Evolutionary conservation across 2,797 vertebrate species (phyloP).

Genomic region (Heterohyrax brucei): DNA sequence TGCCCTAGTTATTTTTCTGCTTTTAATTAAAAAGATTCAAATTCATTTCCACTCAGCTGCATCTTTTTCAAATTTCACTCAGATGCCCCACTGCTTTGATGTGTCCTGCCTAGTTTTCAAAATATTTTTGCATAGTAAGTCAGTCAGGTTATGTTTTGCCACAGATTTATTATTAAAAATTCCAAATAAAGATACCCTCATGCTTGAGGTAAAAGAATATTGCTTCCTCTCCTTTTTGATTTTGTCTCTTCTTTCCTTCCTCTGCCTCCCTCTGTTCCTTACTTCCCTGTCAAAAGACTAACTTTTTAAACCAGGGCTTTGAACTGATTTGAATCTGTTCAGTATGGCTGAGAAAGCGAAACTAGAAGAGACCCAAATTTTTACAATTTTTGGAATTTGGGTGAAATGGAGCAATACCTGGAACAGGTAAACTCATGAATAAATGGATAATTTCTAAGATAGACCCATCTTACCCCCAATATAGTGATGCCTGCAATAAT

Average conservation of each 20-base stretch:
- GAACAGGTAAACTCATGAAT: too few species aligned
- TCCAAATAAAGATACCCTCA: constrained; percentile 54
- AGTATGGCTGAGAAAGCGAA: too few species aligned
- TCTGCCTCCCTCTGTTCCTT: not conserved
- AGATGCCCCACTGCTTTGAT: constrained; percentile 50
- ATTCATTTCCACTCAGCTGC: constrained; percentile 48
- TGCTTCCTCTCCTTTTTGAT: not conserved
- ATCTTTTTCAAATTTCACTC: constrained; percentile 61
- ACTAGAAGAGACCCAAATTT: too few species aligned
- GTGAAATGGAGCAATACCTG: too few species aligned
- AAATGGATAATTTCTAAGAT: too few species aligned
- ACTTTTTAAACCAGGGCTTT: constrained; percentile 2
- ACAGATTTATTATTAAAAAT: constrained; percentile 50
- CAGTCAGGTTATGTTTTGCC: constrained; percentile 41
- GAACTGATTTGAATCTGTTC: too few species aligned
- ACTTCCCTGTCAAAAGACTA: not conserved
- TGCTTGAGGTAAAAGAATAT: constrained; percentile 12
- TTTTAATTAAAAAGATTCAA: constrained; percentile 77
- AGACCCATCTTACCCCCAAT: too few species aligned
- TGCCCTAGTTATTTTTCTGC: constrained; percentile 66
- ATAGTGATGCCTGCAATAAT: too few species aligned
- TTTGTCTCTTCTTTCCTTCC: too few species aligned
- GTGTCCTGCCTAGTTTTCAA: constrained; percentile 28
- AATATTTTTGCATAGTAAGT: constrained; percentile 39
- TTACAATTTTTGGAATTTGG: too few species aligned